Conservation (phyloP, 1,140 invertebrate species). For the Drosophila nannoptera region DNA sequence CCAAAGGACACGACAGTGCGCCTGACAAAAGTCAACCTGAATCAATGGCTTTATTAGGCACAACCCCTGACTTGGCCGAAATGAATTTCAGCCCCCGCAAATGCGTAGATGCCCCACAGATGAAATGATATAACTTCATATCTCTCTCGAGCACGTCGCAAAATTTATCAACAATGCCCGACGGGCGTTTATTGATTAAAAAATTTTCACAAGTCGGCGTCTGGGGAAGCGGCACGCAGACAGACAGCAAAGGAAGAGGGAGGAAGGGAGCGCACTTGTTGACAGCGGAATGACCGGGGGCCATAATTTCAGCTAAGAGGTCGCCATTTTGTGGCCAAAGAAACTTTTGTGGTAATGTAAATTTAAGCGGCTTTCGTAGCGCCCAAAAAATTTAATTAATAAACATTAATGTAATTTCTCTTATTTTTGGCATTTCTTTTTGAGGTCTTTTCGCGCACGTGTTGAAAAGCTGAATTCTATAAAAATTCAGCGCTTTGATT, state of each 20-base stretch:
- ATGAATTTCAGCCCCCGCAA: neutral
- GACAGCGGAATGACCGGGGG: constrained; percentile 49
- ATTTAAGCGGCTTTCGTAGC: constrained; percentile 67
- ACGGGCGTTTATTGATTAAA: constrained; percentile 70
- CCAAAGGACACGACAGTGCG: constrained; percentile 32
- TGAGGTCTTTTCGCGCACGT: constrained; percentile 37
- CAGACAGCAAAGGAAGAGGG: neutral
- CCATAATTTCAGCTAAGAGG: constrained; percentile 60
- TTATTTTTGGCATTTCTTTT: constrained; percentile 20
- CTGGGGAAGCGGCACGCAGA: neutral
- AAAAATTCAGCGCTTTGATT: constrained; percentile 48
- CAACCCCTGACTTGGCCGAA: constrained; percentile 5
- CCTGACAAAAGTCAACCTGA: constrained; percentile 40
- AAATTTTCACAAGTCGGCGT: constrained; percentile 38
- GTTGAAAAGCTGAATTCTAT: constrained; percentile 67
- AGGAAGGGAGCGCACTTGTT: constrained; percentile 50
- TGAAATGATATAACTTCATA: constrained; percentile 60
- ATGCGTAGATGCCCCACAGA: constrained; percentile 15
- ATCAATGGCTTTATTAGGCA: constrained; percentile 58
- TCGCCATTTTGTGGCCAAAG: constrained; percentile 34
- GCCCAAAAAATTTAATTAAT: constrained; percentile 66
- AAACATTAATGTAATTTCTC: constrained; percentile 51
- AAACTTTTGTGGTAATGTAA: constrained; percentile 27
- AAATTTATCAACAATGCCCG: constrained; percentile 71
- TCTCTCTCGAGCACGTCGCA: constrained; percentile 46